Evolutionary conservation across 2,113 vertebrate species (phyloP), one percentile per base, ranked within the genome.

Genomic region (Pygoscelis antarcticus): DNA sequence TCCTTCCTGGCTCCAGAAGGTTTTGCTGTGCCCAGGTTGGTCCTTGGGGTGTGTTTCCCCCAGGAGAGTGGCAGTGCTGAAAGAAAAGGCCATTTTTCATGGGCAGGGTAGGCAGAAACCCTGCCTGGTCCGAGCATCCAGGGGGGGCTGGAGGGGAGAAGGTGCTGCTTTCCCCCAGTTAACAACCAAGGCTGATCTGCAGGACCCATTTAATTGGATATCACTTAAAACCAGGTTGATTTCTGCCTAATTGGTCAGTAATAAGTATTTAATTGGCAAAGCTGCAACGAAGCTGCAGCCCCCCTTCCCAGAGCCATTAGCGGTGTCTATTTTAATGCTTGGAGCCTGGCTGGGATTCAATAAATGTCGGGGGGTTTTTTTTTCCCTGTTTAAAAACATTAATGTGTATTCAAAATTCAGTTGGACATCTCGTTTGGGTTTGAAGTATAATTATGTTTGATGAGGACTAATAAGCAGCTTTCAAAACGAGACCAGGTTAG

Each of bases 401-500:
- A 74, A 68, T 0, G 7, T 51, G 66, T 51, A 72, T 72, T 92
- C 70, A 76, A 54, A 87, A 96, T 94, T 66, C 68, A 34, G 46
- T 11, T 70, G 90, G 70, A 72, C 76, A 79, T 58, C 94, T 96
- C 90, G 60, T 95, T 96, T 85, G 40, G 57, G 85, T 96, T 87
- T 92, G 85, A 87, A 94, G 65, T 62, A 18, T 96, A 97, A 96
- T 97, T 96, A 90, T 46, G n/a, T 54, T 93, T 95, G 86, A 97
- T 87, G 77, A 95, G 87, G 61, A 80, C 86, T 96, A 97, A 97
- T 96, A 93, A 97, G 84, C 51, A 83, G 52, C 90, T 98, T 95
- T 96, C 93, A 51, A 82, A 96, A 93, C 0, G 3, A 89, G 65
- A 85, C 40, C 81, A 69, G 87, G 95, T 91, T 92, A 86, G 57